Evolutionary conservation across 2,797 vertebrate species (phyloP).

Genomic region (Chromobotia macracanthus): DNA sequence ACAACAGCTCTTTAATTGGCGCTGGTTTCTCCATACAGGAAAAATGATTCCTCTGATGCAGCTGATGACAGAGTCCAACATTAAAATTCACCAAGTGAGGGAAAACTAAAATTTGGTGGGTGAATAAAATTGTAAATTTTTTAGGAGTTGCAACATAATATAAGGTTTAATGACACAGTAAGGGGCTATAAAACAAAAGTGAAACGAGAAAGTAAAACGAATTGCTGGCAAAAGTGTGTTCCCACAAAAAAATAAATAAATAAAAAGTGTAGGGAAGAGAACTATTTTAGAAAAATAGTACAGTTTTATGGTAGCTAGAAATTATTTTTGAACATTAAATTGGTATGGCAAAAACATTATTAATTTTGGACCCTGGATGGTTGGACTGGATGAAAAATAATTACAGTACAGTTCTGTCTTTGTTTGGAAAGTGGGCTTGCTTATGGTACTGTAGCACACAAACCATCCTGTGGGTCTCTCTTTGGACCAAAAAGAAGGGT

Average conservation of each 20-base stretch:
- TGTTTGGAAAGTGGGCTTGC: not conserved
- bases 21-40: not conserved
- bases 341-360: no score
- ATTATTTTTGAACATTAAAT: no score
- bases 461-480: not conserved
- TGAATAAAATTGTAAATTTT: not conserved
- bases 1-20: not conserved
- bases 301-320: no score
- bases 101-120: not conserved
- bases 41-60: not conserved
- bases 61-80: not conserved
- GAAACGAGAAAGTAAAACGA: not conserved
- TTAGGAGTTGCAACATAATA: not conserved
- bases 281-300: no score
- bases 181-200: not conserved
- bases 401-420: constrained; percentile 1
- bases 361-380: no score
- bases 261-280: not conserved
- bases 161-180: not conserved
- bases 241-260: not conserved
- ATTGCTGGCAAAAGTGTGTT: not conserved
- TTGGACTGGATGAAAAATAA: no score
- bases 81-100: not conserved
- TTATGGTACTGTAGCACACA: not conserved
- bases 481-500: constrained; percentile 32